Evolutionary conservation across 2,888 invertebrate species (phyloP).

Genomic region (Torymus auratus): DNA sequence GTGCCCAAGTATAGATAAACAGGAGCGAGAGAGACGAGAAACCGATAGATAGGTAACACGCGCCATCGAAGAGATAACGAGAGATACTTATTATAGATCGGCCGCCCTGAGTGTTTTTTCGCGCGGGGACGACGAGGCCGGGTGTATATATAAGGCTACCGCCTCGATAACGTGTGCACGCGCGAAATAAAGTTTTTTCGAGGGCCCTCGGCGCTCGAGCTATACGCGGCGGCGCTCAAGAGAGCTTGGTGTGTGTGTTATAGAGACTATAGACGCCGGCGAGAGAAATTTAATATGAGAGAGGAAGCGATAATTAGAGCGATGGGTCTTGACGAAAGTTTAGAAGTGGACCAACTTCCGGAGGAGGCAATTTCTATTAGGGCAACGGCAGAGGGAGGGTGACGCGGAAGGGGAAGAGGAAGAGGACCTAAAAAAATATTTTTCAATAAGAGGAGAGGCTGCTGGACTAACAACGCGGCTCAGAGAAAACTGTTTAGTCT

Average conservation of each 20-base stretch:
- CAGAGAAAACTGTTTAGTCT: slow-evolving; percentile 12
- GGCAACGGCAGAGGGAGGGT: too few relatives aligned
- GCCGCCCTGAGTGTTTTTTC: slow-evolving; percentile 23
- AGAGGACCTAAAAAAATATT: slow-evolving; percentile 7
- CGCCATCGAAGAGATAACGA: slow-evolving; percentile 10
- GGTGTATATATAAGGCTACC: too few relatives aligned
- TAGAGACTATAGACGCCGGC: too few relatives aligned
- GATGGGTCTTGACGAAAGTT: neutral
- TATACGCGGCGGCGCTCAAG: neutral
- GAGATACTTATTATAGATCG: slow-evolving; percentile 28
- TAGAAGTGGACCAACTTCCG: too few relatives aligned
- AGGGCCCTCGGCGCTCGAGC: too few relatives aligned
- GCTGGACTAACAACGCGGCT: neutral
- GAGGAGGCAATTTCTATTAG: neutral
- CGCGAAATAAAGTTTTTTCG: too few relatives aligned
- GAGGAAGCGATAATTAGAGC: too few relatives aligned
- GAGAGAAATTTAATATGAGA: too few relatives aligned
- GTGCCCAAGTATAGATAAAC: slow-evolving; percentile 43
- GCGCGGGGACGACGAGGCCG: neutral
- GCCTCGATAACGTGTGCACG: too few relatives aligned
- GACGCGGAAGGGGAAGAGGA: too few relatives aligned
- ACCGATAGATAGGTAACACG: slow-evolving; percentile 8
- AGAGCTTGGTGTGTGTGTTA: neutral
- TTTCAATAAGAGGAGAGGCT: slow-evolving; percentile 3
- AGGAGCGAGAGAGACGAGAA: neutral